A percentile compares a stretch with the other conserved stretches of the same genome.
Conservation (phyloP, 1,140 invertebrate genomes). For the Drosophila ogumai region DNA sequence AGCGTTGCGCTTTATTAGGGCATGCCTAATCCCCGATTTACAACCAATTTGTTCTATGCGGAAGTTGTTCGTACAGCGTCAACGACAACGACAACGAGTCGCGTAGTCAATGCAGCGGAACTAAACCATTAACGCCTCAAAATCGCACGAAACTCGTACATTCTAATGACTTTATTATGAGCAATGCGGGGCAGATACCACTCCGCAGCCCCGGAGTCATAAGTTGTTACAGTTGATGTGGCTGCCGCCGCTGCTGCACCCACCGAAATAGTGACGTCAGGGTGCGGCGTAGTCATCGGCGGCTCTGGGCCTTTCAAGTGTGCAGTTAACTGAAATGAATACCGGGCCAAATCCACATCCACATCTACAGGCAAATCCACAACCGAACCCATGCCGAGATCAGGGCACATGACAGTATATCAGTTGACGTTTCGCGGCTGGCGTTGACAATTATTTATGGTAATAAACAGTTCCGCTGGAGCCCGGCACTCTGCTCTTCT, state of each 20-base stretch:
- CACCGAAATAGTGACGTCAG: conserved; percentile 75
- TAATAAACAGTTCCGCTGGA: conserved; percentile 78
- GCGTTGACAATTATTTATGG: conserved; percentile 83
- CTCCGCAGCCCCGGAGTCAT: conserved; percentile 22
- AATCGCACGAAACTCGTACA: conserved; percentile 55
- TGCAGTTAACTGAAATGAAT: conserved; percentile 78
- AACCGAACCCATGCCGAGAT: conserved; percentile 37
- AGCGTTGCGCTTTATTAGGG: conserved; percentile 29
- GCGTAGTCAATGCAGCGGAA: conserved; percentile 72
- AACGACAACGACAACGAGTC: conserved; percentile 25
- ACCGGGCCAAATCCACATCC: conserved; percentile 40
- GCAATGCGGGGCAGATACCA: conserved; percentile 69
- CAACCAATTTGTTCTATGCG: conserved; percentile 58
- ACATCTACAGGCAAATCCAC: conserved; percentile 15
- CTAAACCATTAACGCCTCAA: conserved; percentile 77
- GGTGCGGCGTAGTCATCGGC: conserved; percentile 69
- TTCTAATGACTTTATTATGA: conserved; percentile 83
- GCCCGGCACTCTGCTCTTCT: conserved; percentile 39
- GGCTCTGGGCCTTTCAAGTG: conserved; percentile 75
- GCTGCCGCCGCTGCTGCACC: conserved; percentile 56
- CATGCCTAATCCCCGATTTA: conserved; percentile 43
- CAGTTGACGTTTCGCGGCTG: conserved; percentile 71
- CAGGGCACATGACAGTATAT: conserved; percentile 71
- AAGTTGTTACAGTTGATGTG: conserved; percentile 48
- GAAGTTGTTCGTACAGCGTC: conserved; percentile 45